A percentile compares a stretch with the other conserved stretches of the same genome.
phyloP scores from a whole-genome alignment of 2,888 invertebrate species.

The Pseudolycoriella hygida region DNA sequence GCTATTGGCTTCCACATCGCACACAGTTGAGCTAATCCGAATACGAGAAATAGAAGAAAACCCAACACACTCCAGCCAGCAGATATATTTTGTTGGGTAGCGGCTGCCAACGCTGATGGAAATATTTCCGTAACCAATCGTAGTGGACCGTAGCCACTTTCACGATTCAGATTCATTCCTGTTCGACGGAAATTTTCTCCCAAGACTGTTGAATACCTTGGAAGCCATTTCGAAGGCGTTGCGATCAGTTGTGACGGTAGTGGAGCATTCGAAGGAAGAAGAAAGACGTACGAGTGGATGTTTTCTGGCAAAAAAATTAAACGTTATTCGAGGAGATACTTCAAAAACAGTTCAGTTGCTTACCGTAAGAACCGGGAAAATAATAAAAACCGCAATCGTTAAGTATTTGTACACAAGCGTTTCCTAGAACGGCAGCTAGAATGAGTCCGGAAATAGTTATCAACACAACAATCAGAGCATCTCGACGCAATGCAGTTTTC shows the following conservation, averaged over 20 bases:
- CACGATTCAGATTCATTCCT: constrained; percentile 25
- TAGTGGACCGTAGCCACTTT: constrained; percentile 69
- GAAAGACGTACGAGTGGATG: constrained; percentile 49
- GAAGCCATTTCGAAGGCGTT: constrained; percentile 26
- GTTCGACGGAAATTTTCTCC: constrained; percentile 19
- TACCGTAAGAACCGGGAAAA: constrained; percentile 61
- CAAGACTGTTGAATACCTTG: constrained; percentile 25
- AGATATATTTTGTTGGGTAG: constrained; percentile 57
- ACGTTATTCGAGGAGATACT: not conserved
- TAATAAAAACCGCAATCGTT: constrained; percentile 56
- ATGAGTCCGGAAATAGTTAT: constrained; percentile 59
- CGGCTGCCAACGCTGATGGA: constrained; percentile 62
- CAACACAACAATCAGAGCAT: constrained; percentile 47
- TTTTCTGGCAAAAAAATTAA: constrained; percentile 37
- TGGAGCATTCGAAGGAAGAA: constrained; percentile 43
- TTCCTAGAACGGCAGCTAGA: constrained; percentile 61
- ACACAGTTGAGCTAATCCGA: constrained; percentile 75
- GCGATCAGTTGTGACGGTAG: constrained; percentile 38
- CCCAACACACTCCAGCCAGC: constrained; percentile 80
- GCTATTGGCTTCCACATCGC: constrained; percentile 87
- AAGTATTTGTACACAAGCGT: constrained; percentile 64
- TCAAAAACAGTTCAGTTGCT: not conserved
- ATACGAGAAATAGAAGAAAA: constrained; percentile 66
- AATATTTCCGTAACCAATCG: constrained; percentile 79
- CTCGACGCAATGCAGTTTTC: constrained; percentile 25